Base-by-base conservation (phyloP, 2,888 invertebrate species). In the Brachyptera risi region DNA sequence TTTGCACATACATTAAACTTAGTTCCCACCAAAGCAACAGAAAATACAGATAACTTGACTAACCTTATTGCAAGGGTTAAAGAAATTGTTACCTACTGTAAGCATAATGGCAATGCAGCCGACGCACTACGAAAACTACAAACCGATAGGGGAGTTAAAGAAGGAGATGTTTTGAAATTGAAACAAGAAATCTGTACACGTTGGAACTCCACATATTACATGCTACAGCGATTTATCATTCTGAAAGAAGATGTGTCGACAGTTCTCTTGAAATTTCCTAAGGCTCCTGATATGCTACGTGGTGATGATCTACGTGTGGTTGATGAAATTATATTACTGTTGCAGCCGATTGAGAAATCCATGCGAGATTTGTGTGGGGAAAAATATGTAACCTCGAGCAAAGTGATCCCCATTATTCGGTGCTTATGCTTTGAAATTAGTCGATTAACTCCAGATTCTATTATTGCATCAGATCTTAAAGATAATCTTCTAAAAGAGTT, bases 21-120 rank as follows among this genome's bases (percentile, higher is more conserved):
- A 7, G 31, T 31, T 31, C 31, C 31, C 5, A 56, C 56, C 23
- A 58, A 63, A 19, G 58, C 67, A 7, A 49, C 67, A 13, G 58
- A 56, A 51, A 35, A 59, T 4, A 57, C 60, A 19, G 40, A 58
- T n/a, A 58, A 65, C 26, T 61, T 65, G 7, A 58, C 40, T 44
- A n/a, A 54, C 15, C 19, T 66, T 31, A 59, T 63, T 19, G 54
- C 50, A 26, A 65, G 65, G 60, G 62, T 68, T 11, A 68, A 69
- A 61, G 31, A 26, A 0, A 68, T 68, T 13, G 67, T 68, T 1
- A 59, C 65, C n/a, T 68, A 61, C 61, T 68, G 67, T 42, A 66
- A 68, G 15, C 54, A 63, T 51, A 67, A 65, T 9, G 61, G 63
- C 5, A 35, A 26, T 40, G 68, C 66, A 15, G 54, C 65, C 13